A percentile compares a stretch with the other conserved stretches of the same genome.
These are phyloP conservation scores for Aricia agestis DNA, from an alignment of 1,140 invertebrate genomes.

Conservation along the genomic window DNA sequence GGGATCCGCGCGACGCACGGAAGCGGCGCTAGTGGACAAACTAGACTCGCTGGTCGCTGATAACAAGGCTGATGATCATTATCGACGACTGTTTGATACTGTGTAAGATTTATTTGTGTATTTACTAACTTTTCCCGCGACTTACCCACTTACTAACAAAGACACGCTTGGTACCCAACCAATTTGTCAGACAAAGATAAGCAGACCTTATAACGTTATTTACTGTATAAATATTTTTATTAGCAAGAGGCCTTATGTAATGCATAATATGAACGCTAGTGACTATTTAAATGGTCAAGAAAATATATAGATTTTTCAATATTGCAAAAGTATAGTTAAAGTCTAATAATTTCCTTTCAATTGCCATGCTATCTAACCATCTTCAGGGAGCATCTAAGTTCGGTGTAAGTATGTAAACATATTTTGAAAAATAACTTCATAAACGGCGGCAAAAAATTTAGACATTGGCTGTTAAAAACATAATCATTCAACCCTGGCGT, in stretches of 20 bases:
- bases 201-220: no score
- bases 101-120: constrained; percentile 84
- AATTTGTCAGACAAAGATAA: no score
- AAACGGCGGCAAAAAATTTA: no score
- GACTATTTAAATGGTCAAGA: no score
- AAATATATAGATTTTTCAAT: no score
- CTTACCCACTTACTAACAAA: no score
- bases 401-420: constrained; percentile 70
- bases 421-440: background rate
- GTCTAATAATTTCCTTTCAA: background rate
- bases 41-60: constrained; percentile 93
- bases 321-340: background rate
- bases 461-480: no score
- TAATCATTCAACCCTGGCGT: no score
- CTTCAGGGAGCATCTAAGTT: constrained; percentile 91
- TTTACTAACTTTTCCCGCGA: background rate
- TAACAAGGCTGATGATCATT: constrained; percentile 96
- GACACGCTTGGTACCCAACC: no score
- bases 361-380: background rate
- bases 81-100: constrained; percentile 92
- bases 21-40: constrained; percentile 95
- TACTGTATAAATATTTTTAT: no score
- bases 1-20: constrained; percentile 92
- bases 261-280: no score
- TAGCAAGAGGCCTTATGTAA: no score